A percentile compares a stretch with the other conserved stretches of the same genome.
Conservation (phyloP, 1,140 invertebrate genomes). For the Tetraneura akinire region DNA sequence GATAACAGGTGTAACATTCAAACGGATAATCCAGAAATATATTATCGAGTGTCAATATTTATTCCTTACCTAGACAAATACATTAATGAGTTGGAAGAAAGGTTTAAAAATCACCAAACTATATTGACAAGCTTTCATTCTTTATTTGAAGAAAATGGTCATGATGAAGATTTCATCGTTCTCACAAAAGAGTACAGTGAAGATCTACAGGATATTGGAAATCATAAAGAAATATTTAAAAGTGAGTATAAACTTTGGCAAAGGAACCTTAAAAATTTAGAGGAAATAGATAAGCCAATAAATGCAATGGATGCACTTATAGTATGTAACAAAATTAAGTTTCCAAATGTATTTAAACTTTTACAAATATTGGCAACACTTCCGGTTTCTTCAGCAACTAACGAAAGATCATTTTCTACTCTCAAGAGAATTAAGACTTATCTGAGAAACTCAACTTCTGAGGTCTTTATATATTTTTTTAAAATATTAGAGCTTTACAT, state of each 20-base stretch:
- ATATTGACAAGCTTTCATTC: neutral
- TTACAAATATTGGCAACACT: neutral
- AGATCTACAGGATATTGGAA: slow-evolving; percentile 14
- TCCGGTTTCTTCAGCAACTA: neutral
- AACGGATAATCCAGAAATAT: too few relatives aligned
- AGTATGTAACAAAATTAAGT: neutral
- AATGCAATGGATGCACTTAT: slow-evolving; percentile 1
- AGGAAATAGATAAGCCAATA: neutral
- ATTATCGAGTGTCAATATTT: neutral
- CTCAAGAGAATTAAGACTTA: neutral
- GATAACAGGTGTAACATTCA: too few relatives aligned
- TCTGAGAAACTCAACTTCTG: neutral
- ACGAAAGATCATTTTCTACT: slow-evolving; percentile 5
- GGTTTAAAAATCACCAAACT: neutral
- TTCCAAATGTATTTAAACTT: neutral
- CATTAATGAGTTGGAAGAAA: neutral
- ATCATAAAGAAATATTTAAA: neutral
- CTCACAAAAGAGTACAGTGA: neutral
- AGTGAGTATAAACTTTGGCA: slow-evolving; percentile 4
- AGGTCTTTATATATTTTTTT: neutral
- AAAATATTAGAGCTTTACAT: neutral
- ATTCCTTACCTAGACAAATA: neutral
- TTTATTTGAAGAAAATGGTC: slow-evolving; percentile 13
- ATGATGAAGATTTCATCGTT: neutral
- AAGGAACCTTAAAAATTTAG: neutral